phyloP scores from a whole-genome alignment of 2,888 invertebrate genomes.

The Amaurobius ferox region DNA sequence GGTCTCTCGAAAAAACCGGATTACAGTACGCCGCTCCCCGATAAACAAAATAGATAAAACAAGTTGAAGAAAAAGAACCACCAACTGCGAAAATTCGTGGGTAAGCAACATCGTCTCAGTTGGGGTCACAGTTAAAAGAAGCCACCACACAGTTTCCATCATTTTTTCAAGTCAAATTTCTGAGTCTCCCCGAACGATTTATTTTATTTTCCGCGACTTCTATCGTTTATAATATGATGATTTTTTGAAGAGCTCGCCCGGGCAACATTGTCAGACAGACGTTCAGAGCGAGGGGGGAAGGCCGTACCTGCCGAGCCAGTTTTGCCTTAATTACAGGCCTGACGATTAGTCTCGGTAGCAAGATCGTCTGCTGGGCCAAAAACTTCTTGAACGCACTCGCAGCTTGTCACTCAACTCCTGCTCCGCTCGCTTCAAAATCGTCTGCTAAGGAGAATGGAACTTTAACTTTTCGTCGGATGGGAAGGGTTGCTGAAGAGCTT shows the following conservation, averaged over 20 bases:
- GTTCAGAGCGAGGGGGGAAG: neutral
- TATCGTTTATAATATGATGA: constrained; percentile 64
- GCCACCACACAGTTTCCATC: constrained; percentile 11
- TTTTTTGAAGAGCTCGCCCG: constrained; percentile 38
- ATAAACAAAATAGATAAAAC: constrained; percentile 13
- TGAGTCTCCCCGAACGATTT: constrained; percentile 4
- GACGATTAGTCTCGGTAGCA: constrained; percentile 58
- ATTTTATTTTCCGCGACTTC: constrained; percentile 25
- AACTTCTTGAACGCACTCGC: constrained; percentile 37
- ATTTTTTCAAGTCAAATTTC: constrained; percentile 14
- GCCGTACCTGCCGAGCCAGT: constrained; percentile 57
- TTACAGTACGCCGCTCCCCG: neutral
- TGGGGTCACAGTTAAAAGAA: constrained; percentile 3
- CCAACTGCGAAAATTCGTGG: constrained; percentile 40
- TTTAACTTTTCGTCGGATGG: neutral
- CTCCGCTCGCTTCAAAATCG: constrained; percentile 22
- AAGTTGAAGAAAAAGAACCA: neutral
- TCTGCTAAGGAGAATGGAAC: constrained; percentile 30
- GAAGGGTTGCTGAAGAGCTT: neutral
- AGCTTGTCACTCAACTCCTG: constrained; percentile 53
- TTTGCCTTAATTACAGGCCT: constrained; percentile 62
- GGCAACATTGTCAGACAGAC: constrained; percentile 31
- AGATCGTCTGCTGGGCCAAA: constrained; percentile 47
- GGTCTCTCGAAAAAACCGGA: neutral
- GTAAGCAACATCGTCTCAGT: constrained; percentile 36